A percentile compares a stretch with the other conserved stretches of the same genome.
Conservation (phyloP, 2,888 invertebrate genomes). For the Nymphalis c-album region DNA sequence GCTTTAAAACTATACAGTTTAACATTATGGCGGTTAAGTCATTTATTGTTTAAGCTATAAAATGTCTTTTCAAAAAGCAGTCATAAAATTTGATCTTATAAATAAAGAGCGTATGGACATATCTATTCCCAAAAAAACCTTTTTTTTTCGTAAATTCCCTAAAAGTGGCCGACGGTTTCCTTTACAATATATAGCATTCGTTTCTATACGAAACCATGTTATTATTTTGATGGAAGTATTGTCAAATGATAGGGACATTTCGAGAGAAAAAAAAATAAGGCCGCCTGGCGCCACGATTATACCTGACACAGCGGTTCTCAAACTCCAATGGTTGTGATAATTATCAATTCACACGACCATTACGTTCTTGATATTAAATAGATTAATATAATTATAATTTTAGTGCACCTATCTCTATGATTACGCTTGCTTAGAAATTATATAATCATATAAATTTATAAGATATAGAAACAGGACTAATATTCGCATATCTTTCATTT, state of each 20-base stretch:
- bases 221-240: conserved; percentile 45
- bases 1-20: too few relatives aligned
- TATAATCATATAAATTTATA: too few relatives aligned
- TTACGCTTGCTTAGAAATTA: too few relatives aligned
- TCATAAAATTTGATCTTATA: too few relatives aligned
- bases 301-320: conserved; percentile 57
- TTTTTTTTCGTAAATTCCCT: not conserved
- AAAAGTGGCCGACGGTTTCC: conserved; percentile 17
- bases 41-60: too few relatives aligned
- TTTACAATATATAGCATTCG: conserved; percentile 31
- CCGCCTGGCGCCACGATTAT: conserved; percentile 65
- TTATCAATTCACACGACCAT: not conserved
- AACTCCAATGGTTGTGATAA: conserved; percentile 35
- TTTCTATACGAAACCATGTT: conserved; percentile 37
- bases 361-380: not conserved
- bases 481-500: too few relatives aligned
- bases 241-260: conserved; percentile 52
- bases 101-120: not conserved
- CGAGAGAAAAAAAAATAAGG: conserved; percentile 51
- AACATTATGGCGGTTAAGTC: too few relatives aligned
- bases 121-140: not conserved
- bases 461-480: too few relatives aligned
- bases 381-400: not conserved
- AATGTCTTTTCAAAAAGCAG: too few relatives aligned
- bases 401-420: too few relatives aligned